Evolutionary conservation across 2,888 invertebrate genomes (phyloP), one percentile per base, ranked within the genome.

Genomic region (Hymenopus coronatus): DNA sequence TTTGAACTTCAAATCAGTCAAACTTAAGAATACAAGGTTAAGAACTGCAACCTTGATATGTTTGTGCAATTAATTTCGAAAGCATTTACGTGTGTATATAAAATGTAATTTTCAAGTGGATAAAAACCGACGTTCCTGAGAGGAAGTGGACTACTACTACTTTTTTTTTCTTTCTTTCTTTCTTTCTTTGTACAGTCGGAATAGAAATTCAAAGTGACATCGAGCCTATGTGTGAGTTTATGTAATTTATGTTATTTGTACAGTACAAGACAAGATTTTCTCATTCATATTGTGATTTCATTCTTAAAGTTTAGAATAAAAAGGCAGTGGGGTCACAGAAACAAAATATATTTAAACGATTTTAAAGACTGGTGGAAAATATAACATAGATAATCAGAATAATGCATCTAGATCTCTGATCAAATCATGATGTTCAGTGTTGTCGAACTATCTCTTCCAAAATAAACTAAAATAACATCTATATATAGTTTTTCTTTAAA

Each of bases 11-110:
- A 25, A 25, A 4, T 70, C 20, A 70, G 25, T 15, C 54, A 70
- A 70, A 70, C 54, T 20, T 70, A 15, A 70, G 15, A 6, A 70
- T 70, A 20, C 25, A 70, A 70, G 15, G 25, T 70, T 70, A 20
- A 70, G 54, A 70, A 70, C 54, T 20, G 54, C 54, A 20, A 70
- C 54, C 54, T 20, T 70, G 54, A 70, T 86, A 28, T 86, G 40
- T 86, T 28, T 28, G 86, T 86, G 86, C 86, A 86, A 86, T 86
- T 30, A 25, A 28, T 54, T 84, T 84, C 84, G 28, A 33, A 33
- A 33, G 28, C 28, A 84, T 30, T 84, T 84, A 70, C 81, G 81
- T 86, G 54, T 86, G 28, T 81, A 86, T 86, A 86, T 40, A 86
- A 81, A 70, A 70, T 70, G 25, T 70, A 70, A 70, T 70, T 70